A percentile compares a stretch with the other conserved stretches of the same genome.
These are phyloP conservation scores for Malacoraja senta DNA, from an alignment of 2,797 vertebrate genomes.

Conservation along the genomic window DNA sequence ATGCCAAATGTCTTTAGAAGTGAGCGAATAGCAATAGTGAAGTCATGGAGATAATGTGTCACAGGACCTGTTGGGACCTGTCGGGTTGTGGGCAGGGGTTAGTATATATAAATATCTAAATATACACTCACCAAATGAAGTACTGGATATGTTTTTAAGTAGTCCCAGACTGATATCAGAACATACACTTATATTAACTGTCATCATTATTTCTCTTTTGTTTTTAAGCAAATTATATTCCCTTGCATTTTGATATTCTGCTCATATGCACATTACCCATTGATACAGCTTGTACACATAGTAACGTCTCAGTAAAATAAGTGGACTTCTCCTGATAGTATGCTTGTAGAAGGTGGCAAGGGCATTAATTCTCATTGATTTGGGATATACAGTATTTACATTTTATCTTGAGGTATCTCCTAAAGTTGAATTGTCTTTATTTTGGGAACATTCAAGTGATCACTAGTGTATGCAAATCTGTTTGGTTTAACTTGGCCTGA, in stretches of 20 bases:
- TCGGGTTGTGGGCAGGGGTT: not conserved
- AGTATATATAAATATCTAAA: too few species aligned
- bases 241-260: too few species aligned
- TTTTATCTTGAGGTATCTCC: not conserved
- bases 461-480: not conserved
- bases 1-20: not conserved
- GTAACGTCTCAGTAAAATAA: not conserved
- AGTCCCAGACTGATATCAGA: not conserved
- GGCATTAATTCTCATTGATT: slow-evolving; percentile 7
- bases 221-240: not conserved
- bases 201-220: not conserved
- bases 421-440: not conserved
- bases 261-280: not conserved
- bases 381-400: not conserved
- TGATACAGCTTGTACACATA: not conserved
- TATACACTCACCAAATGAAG: not conserved
- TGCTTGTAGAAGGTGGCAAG: not conserved
- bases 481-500: not conserved
- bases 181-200: not conserved
- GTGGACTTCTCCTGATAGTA: not conserved
- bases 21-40: not conserved
- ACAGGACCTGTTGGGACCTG: not conserved
- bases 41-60: not conserved
- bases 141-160: slow-evolving; percentile 6
- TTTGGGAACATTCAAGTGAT: not conserved